Evolutionary conservation across 2,113 vertebrate species (phyloP).

Genomic region (Alethe diademata): DNA sequence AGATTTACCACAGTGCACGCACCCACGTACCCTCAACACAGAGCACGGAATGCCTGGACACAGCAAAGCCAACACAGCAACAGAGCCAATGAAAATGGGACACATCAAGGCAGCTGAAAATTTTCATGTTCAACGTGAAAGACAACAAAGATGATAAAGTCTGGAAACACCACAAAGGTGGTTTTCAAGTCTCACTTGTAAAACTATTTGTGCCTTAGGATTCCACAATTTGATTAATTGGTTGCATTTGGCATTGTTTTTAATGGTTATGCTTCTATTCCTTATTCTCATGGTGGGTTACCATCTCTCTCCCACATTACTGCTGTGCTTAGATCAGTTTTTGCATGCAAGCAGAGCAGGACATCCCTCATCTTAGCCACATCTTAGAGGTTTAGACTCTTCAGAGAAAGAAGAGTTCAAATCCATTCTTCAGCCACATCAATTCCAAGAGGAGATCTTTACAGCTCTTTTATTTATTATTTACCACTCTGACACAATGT

Average conservation of each 20-base stretch:
- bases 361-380: background rate
- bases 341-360: background rate
- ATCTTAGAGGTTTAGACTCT: background rate
- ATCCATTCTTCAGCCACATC: background rate
- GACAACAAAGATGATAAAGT: rapidly evolving
- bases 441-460: background rate
- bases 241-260: background rate
- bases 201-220: background rate
- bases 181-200: background rate
- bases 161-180: background rate
- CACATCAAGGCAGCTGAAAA: background rate
- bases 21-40: rapidly evolving
- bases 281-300: rapidly evolving
- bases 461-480: background rate
- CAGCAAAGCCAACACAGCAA: background rate
- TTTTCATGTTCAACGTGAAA: background rate
- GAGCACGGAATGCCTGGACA: background rate
- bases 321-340: background rate
- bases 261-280: background rate
- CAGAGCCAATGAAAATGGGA: rapidly evolving
- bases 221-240: rapidly evolving
- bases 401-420: background rate
- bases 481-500: background rate
- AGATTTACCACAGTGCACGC: background rate
- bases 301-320: background rate